Evolutionary conservation across 35 echinoderm and acorn worm genomes (phyloP).

Genomic region (Ophiothrix spiculata): DNA sequence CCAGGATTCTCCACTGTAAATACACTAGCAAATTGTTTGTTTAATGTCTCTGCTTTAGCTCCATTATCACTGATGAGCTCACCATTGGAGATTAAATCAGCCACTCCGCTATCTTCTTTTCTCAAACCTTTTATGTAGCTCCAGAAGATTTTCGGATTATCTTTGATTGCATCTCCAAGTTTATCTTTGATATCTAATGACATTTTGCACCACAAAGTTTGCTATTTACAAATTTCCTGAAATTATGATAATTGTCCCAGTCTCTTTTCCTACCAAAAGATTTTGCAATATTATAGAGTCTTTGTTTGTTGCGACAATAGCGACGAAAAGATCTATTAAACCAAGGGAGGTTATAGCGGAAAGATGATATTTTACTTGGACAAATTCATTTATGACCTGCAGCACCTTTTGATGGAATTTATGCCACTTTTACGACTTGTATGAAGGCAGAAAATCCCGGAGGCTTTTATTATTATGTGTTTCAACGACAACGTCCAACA

Average conservation of each 20-base stretch:
- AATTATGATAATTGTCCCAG: background rate
- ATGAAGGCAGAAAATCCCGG: no score
- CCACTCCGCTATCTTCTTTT: constrained; percentile 31
- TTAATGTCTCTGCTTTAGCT: constrained; percentile 32
- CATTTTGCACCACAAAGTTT: background rate
- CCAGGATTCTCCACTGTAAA: constrained; percentile 9
- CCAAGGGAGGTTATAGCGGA: constrained; percentile 27
- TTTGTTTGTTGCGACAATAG: constrained; percentile 11
- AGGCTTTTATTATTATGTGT: no score
- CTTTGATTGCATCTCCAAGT: background rate
- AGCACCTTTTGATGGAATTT: background rate
- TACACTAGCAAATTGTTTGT: constrained; percentile 35
- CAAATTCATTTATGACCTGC: constrained; percentile 22
- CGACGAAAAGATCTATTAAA: constrained; percentile 3
- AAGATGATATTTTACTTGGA: constrained; percentile 16
- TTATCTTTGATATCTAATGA: background rate
- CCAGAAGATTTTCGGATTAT: constrained; percentile 40
- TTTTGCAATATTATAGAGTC: constrained; percentile 16
- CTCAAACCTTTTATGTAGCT: constrained; percentile 24
- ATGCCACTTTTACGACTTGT: no score
- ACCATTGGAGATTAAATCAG: background rate
- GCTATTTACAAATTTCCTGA: background rate
- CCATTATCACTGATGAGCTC: constrained; percentile 24
- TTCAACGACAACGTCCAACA: no score
- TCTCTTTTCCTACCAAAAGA: background rate